Evolutionary conservation across 2,113 vertebrate genomes (phyloP).

Genomic region (Plecturocebus donacophilus): DNA sequence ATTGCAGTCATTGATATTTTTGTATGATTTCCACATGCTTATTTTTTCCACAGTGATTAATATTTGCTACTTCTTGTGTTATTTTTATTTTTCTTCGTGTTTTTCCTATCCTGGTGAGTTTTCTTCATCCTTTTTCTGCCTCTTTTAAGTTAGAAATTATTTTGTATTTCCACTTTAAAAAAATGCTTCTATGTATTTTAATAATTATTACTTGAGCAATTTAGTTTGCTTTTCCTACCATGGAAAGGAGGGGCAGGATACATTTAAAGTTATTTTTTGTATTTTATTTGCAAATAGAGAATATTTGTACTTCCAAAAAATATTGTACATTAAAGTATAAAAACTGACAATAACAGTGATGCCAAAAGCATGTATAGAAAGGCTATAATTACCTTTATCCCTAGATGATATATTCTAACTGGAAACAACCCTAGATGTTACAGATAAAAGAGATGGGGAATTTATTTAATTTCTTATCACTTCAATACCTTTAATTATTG

Average conservation of each 20-base stretch:
- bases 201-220: neutral
- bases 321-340: neutral
- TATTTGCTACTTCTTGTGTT: neutral
- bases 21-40: neutral
- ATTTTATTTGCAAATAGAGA: neutral
- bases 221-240: neutral
- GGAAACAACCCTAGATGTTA: constrained; percentile 45
- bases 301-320: neutral
- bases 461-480: constrained; percentile 76
- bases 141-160: neutral
- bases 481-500: constrained; percentile 74
- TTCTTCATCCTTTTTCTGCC: neutral
- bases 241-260: neutral
- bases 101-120: neutral
- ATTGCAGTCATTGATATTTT: neutral
- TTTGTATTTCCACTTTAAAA: neutral
- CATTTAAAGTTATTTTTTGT: neutral
- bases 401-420: constrained; percentile 57
- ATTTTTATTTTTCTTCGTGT: neutral
- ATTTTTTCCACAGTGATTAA: neutral
- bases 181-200: neutral
- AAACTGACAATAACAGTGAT: neutral
- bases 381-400: neutral
- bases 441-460: constrained; percentile 51
- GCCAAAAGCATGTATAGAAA: constrained; percentile 44